Base-by-base conservation (phyloP, 2,113 vertebrate genomes). In the Sitta europaea region DNA sequence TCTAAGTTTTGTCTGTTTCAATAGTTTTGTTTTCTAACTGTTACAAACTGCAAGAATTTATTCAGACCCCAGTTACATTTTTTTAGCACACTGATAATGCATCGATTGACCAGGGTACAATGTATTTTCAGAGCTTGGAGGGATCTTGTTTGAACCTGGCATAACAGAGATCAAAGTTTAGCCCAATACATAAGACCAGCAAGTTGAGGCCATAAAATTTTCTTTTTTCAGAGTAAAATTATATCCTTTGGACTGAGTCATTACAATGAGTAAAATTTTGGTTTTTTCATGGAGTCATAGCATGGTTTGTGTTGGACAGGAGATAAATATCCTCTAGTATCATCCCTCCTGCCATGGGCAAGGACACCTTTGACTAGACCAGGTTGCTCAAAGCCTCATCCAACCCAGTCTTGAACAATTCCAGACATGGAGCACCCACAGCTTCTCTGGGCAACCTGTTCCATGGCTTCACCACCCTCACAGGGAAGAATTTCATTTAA, bases 71-170 rank as follows among this genome's bases (percentile, higher is more conserved):
- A 2, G 51, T 72, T 65, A 18, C 1, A 2, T 2, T n/a, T 73
- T 68, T 61, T 57, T 29, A 63, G 24, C 17, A 25, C 33, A 40
- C 14, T 57, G 36, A 40, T 48, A 43, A 51, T 24, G 3, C 31
- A 84, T 35, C 0, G 1, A 3, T 33, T 55, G 24, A 63, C 3
- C 25, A 58, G 75, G 11, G 9, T 35, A n/a, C 14, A 47, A 22
- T 66, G 7, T 38, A 9, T 62, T 90, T 77, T 38, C 50, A 74
- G 65, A 77, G 33, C 19, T 12, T 88, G 21, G 33, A 92, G 35
- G 6, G 23, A 33, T 67, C 17, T 53, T 0, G 0, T 11, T 12
- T 67, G 33, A 78, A 38, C 14, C 11, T 54, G 16, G 18, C 17
- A 22, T 19, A 75, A 33, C 8, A 82, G 29, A 72, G 12, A 71